These are phyloP conservation scores for Euschistus heros DNA, from an alignment of 1,140 invertebrate genomes.

Conservation along the genomic window DNA sequence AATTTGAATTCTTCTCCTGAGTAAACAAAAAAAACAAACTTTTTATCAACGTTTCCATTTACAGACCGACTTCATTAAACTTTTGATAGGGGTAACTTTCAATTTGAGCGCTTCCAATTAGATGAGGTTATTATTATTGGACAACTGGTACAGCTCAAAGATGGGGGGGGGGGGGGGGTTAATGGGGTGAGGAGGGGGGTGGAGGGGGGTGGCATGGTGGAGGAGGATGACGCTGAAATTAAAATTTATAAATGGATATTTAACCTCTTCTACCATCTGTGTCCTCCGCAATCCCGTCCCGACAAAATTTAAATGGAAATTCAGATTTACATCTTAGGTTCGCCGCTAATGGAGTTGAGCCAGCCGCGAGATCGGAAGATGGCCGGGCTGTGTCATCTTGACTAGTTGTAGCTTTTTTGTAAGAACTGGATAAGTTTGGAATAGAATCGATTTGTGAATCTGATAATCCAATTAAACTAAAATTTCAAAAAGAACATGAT, in stretches of 20 bases:
- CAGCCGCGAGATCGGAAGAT: constrained; percentile 16
- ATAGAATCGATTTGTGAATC: no score
- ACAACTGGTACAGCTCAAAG: background rate
- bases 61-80: no score
- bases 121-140: background rate
- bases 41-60: no score
- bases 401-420: no score
- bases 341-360: constrained; percentile 7
- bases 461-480: no score
- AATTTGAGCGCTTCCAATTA: no score
- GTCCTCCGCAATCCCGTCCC: background rate
- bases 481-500: no score
- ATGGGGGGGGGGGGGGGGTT: background rate
- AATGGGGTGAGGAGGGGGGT: background rate
- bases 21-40: no score
- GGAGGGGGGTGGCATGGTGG: background rate
- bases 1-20: no score
- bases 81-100: no score
- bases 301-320: constrained; percentile 10
- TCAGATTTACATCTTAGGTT: constrained; percentile 8
- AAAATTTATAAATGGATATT: constrained; percentile 15
- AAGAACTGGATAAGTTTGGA: no score
- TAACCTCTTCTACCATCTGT: background rate
- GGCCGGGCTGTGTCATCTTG: no score
- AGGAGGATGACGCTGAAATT: background rate